Base-by-base conservation (phyloP, 2,888 invertebrate genomes). In the Ditylenchus weischeri region DNA sequence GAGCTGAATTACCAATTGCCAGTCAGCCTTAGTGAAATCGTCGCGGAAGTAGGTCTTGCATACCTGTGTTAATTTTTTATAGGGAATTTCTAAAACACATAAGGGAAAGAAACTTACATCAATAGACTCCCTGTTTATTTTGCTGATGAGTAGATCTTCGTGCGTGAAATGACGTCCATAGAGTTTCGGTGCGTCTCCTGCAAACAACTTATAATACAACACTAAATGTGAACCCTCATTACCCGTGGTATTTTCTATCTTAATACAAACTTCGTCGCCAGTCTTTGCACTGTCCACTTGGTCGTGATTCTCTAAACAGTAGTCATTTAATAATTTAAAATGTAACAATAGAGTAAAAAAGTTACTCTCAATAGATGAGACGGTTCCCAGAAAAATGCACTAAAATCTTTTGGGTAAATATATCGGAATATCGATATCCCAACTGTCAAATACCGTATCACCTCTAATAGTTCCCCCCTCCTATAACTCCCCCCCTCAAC, bases 11-110 rank as follows among this genome's bases (percentile, higher is more conserved):
- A 98, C 93, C 72, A 99, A 87, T 84, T 92, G 91, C 98, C 98
- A 99, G 85, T 99, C 98, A 75, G 90, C 89, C 86, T 95, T 98
- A 83, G 90, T 86, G 80, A 99, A 88, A 85, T 99, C 98, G 79
- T 95, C 95, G 73, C 98, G 89, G 89, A 98, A 99, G 86, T 95
- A 93, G 80, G 95, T 91, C 86, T 99, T 99, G 86, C 96, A 95
- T 11, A 93, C 95, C 86, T 99, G 96, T 84, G 99, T 99, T 73
- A 94, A n/a, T n/a, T 94, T 83, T 94, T 92, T 65, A 98, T 89
- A 63, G 91, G 91, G 83, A 98, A 95, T 93, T 95, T 89, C 13
- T 88, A 87, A 74, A 78, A 76, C 81, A 80, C 29, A 29, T 29
- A 29, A 5, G 3, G 5, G 5, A 29, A 29, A 29, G 29, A 8